These are phyloP conservation scores for Pedetes capensis DNA, from an alignment of 2,113 vertebrate genomes.

Conservation along the genomic window DNA sequence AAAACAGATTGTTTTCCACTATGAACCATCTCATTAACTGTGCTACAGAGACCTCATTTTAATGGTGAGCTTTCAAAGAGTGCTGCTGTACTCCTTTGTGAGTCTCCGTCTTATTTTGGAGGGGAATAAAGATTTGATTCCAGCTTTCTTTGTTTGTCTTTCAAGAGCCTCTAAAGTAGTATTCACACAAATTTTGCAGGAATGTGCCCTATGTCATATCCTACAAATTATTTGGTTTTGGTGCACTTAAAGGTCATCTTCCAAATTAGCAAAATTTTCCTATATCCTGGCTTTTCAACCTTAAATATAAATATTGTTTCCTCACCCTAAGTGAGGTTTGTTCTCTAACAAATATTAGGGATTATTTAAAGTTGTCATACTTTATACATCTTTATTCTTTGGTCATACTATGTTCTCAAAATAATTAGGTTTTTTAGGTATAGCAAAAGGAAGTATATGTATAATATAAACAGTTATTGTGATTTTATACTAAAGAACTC, in stretches of 20 bases:
- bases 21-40: conserved; percentile 84
- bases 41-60: conserved; percentile 77
- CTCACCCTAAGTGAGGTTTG: conserved; percentile 89
- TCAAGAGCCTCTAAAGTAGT: conserved; percentile 85
- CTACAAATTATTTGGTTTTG: conserved; percentile 91
- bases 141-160: conserved; percentile 87
- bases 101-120: conserved; percentile 79
- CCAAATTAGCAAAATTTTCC: conserved; percentile 91
- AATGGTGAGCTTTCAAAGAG: conserved; percentile 82
- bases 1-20: conserved; percentile 86
- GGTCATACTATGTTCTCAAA: conserved; percentile 71
- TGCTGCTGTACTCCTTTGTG: conserved; percentile 81
- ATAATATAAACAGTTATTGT: conserved; percentile 79
- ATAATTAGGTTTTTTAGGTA: conserved; percentile 80
- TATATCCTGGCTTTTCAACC: conserved; percentile 90
- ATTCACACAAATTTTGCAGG: conserved; percentile 88
- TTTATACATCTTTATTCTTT: conserved; percentile 79
- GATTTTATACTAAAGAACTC: conserved; percentile 73
- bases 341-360: conserved; percentile 84
- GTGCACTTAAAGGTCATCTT: conserved; percentile 90
- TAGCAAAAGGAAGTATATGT: conserved; percentile 75
- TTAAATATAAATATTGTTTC: conserved; percentile 92
- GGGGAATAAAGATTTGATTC: conserved; percentile 83
- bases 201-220: conserved; percentile 88
- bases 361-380: conserved; percentile 89